A percentile compares a stretch with the other conserved stretches of the same genome.
Evolutionary conservation across 2,797 vertebrate genomes (phyloP).

Genomic region (Coccyzus lansbergi): DNA sequence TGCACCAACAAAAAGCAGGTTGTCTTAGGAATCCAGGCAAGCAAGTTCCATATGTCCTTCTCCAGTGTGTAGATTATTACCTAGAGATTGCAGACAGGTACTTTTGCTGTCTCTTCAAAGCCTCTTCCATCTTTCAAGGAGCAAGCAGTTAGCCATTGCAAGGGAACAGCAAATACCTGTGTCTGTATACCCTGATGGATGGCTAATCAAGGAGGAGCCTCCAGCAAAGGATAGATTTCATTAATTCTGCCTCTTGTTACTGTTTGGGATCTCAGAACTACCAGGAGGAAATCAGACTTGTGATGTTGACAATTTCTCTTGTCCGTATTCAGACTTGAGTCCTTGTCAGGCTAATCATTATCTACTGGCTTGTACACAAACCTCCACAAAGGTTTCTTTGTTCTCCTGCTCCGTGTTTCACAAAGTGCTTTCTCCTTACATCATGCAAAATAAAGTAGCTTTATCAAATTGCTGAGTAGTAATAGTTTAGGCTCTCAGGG

Average conservation of each 20-base stretch:
- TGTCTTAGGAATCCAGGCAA: conserved; percentile 10
- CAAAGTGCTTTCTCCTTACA: neutral
- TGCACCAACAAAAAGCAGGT: conserved; percentile 5
- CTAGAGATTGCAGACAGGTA: neutral
- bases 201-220: neutral
- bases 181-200: neutral
- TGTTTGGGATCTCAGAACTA: neutral
- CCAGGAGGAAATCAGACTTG: neutral
- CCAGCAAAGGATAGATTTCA: neutral
- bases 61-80: neutral
- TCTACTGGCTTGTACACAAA: neutral
- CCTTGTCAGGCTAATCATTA: neutral
- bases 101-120: conserved; percentile 24
- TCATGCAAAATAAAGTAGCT: neutral
- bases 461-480: neutral
- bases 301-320: neutral
- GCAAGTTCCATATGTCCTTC: neutral
- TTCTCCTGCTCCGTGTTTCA: neutral
- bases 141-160: neutral
- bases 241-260: neutral
- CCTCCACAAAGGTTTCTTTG: neutral
- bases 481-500: neutral
- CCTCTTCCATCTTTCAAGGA: neutral
- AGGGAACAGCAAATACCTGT: neutral
- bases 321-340: neutral